A percentile compares a stretch with the other conserved stretches of the same genome.
These are phyloP conservation scores for Brenthis hecate DNA, from an alignment of 2,888 invertebrate genomes.

Conservation along the genomic window DNA sequence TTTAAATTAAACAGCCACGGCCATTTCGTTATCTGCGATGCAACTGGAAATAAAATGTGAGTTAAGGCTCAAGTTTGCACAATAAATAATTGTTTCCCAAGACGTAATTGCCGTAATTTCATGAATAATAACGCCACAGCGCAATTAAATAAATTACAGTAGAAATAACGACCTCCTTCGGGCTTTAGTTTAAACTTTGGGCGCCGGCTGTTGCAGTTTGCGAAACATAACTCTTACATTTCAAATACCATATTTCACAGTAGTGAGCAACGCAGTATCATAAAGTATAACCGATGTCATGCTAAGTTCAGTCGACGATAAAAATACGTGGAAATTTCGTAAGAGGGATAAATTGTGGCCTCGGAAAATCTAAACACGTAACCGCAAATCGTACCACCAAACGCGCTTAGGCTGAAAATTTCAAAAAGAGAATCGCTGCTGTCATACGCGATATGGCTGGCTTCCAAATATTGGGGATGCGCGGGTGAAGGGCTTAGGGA, in stretches of 20 bases:
- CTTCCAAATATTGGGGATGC: constrained; percentile 65
- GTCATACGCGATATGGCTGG: constrained; percentile 80
- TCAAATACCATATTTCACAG: constrained; percentile 42
- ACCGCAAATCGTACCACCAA: constrained; percentile 69
- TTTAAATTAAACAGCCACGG: constrained; percentile 52
- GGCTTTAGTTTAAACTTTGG: constrained; percentile 77
- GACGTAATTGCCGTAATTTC: constrained; percentile 82
- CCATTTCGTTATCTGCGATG: constrained; percentile 71
- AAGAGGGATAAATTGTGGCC: constrained; percentile 55
- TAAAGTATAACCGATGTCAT: constrained; percentile 37
- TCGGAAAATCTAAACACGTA: constrained; percentile 67
- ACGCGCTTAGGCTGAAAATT: constrained; percentile 69
- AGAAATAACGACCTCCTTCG: constrained; percentile 78
- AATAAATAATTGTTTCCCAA: constrained; percentile 81
- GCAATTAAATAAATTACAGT: constrained; percentile 82
- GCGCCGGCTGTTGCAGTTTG: constrained; percentile 67
- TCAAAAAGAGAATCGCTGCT: constrained; percentile 76
- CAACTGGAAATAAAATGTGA: constrained; percentile 79
- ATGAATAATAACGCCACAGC: constrained; percentile 82
- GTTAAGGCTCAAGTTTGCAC: constrained; percentile 79
- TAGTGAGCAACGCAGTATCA: constrained; percentile 41
- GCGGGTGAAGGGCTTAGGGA: constrained; percentile 47
- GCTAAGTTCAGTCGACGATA: constrained; percentile 34
- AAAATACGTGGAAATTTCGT: constrained; percentile 38
- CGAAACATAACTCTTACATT: constrained; percentile 55